Conservation (phyloP, 2,888 invertebrate genomes). For the Acanthosepion pharaonis region DNA sequence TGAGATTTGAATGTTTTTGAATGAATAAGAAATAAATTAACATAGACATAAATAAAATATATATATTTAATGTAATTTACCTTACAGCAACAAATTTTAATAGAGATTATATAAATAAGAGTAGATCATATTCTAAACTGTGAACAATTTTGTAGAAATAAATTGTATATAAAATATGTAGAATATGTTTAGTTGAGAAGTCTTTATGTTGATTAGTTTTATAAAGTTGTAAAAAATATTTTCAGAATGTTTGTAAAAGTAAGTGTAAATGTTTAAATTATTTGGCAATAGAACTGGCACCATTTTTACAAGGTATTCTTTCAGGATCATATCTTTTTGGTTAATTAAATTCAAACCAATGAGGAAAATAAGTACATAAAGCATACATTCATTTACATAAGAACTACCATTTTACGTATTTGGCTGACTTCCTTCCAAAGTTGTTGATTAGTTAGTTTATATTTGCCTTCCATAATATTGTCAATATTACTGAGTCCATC, state of each 20-base stretch:
- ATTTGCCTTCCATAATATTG: slow-evolving; percentile 73
- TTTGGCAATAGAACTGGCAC: neutral
- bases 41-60: neutral
- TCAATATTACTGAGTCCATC: slow-evolving; percentile 74
- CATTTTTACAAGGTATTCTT: neutral
- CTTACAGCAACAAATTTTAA: neutral
- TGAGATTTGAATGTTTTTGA: neutral
- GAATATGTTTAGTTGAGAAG: neutral
- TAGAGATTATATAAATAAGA: neutral
- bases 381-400: slow-evolving; percentile 63
- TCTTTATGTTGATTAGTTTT: neutral
- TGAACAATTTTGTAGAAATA: neutral
- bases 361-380: too few relatives aligned
- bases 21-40: neutral
- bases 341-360: too few relatives aligned
- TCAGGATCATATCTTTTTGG: too few relatives aligned
- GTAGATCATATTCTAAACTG: neutral
- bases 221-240: neutral
- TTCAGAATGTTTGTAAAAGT: neutral
- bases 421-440: slow-evolving; percentile 73
- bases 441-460: slow-evolving; percentile 72
- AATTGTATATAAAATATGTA: neutral
- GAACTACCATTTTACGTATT: slow-evolving; percentile 74
- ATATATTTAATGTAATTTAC: neutral
- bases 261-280: neutral